Conservation (phyloP, 2,888 invertebrate species). For the Frankliniella intonsa region DNA sequence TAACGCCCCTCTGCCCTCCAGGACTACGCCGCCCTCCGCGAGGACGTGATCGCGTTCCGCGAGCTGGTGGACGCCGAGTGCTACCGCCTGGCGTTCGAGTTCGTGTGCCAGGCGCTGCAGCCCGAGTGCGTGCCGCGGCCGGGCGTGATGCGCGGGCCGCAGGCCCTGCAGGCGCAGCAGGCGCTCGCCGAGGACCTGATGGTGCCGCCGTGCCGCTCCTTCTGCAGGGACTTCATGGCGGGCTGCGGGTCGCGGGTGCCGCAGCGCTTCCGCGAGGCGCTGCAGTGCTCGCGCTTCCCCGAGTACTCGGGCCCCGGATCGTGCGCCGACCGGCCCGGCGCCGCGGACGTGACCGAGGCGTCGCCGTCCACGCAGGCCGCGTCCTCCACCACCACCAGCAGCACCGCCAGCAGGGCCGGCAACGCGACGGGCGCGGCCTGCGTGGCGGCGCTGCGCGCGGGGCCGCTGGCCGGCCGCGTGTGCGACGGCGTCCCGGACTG, state of each 20-base stretch:
- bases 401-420: background rate
- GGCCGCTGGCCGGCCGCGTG: conserved; percentile 69
- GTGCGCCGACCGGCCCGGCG: conserved; percentile 5
- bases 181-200: conserved; percentile 50
- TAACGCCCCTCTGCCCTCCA: background rate
- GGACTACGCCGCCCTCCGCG: conserved; percentile 58
- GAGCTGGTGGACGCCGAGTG: conserved; percentile 89
- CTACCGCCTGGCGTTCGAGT: conserved; percentile 80
- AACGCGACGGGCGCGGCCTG: conserved; percentile 54
- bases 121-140: conserved; percentile 59
- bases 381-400: background rate
- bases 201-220: conserved; percentile 71
- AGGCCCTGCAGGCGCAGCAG: background rate
- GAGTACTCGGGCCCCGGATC: conserved; percentile 52
- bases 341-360: background rate
- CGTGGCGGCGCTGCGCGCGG: conserved; percentile 64
- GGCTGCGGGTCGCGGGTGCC: conserved; percentile 75
- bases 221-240: conserved; percentile 77
- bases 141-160: background rate
- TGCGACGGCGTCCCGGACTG: conserved; percentile 87
- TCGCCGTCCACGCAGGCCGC: background rate
- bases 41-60: conserved; percentile 73
- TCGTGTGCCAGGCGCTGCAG: conserved; percentile 80
- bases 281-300: conserved; percentile 75
- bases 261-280: conserved; percentile 61